phyloP scores from a whole-genome alignment of 2,113 vertebrate species.

The Pelvicachromis taeniatus region DNA sequence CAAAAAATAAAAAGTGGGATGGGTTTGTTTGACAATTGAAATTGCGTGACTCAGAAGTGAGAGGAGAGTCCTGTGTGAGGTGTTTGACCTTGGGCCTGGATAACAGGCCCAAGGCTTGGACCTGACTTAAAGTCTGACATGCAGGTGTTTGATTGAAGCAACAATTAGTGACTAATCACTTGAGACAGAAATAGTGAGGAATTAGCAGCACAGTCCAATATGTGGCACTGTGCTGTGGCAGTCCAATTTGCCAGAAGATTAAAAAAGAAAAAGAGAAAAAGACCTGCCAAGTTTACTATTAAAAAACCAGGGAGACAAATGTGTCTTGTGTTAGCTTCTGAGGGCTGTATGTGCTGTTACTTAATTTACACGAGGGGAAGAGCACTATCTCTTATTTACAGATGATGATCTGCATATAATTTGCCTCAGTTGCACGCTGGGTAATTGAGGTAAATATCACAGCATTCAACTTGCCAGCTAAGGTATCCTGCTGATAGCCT shows the following conservation, averaged over 20 bases:
- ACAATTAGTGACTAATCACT: conserved; percentile 86
- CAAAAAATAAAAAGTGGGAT: neutral
- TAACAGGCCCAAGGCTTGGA: neutral
- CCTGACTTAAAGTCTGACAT: neutral
- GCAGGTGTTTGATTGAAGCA: neutral
- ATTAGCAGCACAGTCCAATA: conserved; percentile 79
- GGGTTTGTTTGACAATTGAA: neutral
- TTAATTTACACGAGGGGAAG: conserved; percentile 21
- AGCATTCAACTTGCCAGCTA: conserved; percentile 47
- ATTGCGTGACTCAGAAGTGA: neutral
- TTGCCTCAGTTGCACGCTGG: conserved; percentile 61
- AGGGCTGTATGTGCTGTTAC: conserved; percentile 42
- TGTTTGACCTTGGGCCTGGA: conserved; percentile 8
- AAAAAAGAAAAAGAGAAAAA: conserved; percentile 67
- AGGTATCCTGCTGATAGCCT: conserved; percentile 55
- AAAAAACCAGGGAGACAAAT: conserved; percentile 84
- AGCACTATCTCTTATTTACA: conserved; percentile 88
- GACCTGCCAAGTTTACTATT: conserved; percentile 90
- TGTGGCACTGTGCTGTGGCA: conserved; percentile 83
- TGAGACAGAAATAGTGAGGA: conserved; percentile 84
- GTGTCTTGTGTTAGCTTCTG: conserved; percentile 77
- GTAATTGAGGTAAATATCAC: conserved; percentile 66
- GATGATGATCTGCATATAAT: conserved; percentile 94
- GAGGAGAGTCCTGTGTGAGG: neutral
- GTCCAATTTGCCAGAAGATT: conserved; percentile 90